These are phyloP conservation scores for Cyaniris semiargus DNA, from an alignment of 2,888 invertebrate genomes.

Conservation along the genomic window DNA sequence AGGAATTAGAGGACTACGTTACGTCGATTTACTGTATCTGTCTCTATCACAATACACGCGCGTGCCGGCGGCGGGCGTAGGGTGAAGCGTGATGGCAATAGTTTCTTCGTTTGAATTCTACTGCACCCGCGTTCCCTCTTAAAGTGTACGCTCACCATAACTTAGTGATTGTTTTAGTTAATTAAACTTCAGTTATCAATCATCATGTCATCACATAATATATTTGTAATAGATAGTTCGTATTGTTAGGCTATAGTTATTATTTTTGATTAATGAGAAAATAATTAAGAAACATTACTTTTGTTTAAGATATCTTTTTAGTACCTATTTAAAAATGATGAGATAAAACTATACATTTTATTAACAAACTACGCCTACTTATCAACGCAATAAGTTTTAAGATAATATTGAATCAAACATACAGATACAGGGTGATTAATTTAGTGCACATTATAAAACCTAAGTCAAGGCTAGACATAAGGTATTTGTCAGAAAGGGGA, in stretches of 20 bases:
- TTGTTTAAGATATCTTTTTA: too few relatives aligned
- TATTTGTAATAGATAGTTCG: background rate
- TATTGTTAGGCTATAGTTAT: too few relatives aligned
- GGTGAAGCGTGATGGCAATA: too few relatives aligned
- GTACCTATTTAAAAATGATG: too few relatives aligned
- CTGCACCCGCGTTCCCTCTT: too few relatives aligned
- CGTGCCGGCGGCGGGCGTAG: too few relatives aligned
- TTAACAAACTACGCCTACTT: background rate
- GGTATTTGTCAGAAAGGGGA: constrained; percentile 24
- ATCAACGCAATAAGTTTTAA: background rate
- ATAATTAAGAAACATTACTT: too few relatives aligned
- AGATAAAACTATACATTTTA: background rate
- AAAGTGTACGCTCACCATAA: background rate
- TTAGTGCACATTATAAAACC: background rate
- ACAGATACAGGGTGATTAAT: background rate
- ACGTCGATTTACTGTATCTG: too few relatives aligned
- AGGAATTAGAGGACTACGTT: too few relatives aligned
- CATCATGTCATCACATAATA: background rate
- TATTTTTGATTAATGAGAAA: too few relatives aligned
- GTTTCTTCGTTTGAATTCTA: too few relatives aligned
- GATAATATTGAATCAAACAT: constrained; percentile 4
- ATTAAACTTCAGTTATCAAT: background rate
- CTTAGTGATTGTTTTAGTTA: background rate
- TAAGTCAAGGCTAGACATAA: constrained; percentile 4
- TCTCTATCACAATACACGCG: too few relatives aligned